phyloP scores from a whole-genome alignment of 2,113 vertebrate genomes.

The Naja naja region DNA sequence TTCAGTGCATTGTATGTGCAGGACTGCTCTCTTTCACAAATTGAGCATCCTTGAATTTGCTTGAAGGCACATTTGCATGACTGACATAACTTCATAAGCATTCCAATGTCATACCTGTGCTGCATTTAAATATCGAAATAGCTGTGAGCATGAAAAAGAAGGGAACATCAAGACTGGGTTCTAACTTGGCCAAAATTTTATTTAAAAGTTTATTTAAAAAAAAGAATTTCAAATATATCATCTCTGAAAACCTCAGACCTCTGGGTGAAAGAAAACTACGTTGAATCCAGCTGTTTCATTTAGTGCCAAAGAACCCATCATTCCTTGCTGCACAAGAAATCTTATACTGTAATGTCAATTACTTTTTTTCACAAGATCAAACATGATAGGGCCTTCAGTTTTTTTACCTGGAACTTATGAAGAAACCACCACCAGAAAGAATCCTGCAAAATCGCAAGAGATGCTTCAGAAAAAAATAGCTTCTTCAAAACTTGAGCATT shows the following conservation, averaged over 20 bases:
- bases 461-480: constrained; percentile 62
- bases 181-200: not conserved
- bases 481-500: constrained; percentile 54
- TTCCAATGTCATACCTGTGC: not conserved
- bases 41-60: not conserved
- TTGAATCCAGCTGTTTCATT: not conserved
- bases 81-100: not conserved
- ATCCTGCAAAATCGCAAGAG: constrained; percentile 64
- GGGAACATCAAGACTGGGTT: not conserved
- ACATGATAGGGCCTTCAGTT: not conserved
- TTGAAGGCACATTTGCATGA: not conserved
- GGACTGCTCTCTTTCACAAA: not conserved
- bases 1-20: not conserved
- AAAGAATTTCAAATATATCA: not conserved
- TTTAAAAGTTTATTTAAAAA: not conserved
- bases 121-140: not conserved
- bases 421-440: constrained; percentile 69
- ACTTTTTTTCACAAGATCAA: not conserved
- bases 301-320: not conserved
- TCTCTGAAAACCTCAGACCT: not conserved
- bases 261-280: not conserved
- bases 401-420: constrained; percentile 60
- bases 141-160: not conserved
- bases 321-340: not conserved
- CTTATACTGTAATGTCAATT: not conserved